Percentiles rank a stretch among this genome's conserved stretches.
These are phyloP conservation scores for Tipula vernalis DNA, from an alignment of 2,888 invertebrate species.

Conservation along the genomic window DNA sequence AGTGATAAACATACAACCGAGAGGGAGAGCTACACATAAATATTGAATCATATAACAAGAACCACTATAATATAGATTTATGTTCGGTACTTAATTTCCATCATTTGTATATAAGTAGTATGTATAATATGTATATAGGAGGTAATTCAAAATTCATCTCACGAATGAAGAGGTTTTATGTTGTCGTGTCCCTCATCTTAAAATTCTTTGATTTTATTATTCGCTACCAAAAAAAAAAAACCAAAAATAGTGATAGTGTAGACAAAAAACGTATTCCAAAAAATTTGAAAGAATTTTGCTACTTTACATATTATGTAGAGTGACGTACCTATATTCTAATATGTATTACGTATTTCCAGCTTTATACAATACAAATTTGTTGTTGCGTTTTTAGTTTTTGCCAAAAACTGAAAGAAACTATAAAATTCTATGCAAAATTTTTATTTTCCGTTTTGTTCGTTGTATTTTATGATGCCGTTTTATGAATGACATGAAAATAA, in stretches of 20 bases:
- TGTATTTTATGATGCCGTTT: background rate
- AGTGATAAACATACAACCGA: too few relatives aligned
- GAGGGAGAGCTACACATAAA: too few relatives aligned
- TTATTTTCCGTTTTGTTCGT: background rate
- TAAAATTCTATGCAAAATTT: background rate
- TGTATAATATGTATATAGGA: too few relatives aligned
- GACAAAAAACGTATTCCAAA: background rate
- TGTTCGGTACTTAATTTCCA: background rate
- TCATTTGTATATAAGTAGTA: background rate
- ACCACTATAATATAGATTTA: background rate
- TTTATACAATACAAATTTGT: background rate
- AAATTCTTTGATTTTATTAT: background rate
- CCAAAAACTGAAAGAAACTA: background rate
- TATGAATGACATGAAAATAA: background rate
- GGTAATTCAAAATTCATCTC: background rate
- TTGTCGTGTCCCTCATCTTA: background rate
- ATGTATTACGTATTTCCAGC: background rate
- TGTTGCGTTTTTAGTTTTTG: background rate
- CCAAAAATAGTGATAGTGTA: background rate
- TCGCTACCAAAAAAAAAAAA: background rate
- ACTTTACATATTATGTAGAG: background rate
- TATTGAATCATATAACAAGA: background rate
- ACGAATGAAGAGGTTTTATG: background rate
- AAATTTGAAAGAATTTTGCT: background rate
- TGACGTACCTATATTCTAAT: background rate